phyloP scores from a whole-genome alignment of 2,797 vertebrate genomes.

The Acanthurus lineatus region DNA sequence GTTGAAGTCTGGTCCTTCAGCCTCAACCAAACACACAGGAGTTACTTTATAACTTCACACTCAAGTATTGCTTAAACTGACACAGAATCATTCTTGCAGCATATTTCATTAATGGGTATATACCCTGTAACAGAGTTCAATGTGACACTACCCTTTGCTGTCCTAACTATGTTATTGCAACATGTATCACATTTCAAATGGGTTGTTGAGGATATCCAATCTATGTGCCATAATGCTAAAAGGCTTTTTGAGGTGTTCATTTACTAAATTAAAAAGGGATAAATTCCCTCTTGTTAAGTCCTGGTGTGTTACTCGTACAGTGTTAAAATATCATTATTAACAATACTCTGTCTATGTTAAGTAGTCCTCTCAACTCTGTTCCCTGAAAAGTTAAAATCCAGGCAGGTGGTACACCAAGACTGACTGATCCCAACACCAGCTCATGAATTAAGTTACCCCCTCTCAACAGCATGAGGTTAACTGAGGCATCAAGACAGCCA shows the following conservation, averaged over 20 bases:
- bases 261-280: constrained; percentile 41
- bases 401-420: constrained; percentile 28
- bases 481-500: constrained; percentile 35
- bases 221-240: constrained; percentile 54
- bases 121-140: constrained; percentile 45
- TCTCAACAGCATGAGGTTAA: constrained; percentile 44
- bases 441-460: constrained; percentile 7
- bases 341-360: constrained; percentile 63
- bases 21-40: constrained; percentile 48
- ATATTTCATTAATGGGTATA: constrained; percentile 42
- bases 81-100: constrained; percentile 55
- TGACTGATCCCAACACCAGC: constrained; percentile 26
- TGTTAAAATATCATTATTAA: constrained; percentile 75
- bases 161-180: constrained; percentile 55
- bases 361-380: constrained; percentile 54
- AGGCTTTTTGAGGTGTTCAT: constrained; percentile 60
- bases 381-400: constrained; percentile 62
- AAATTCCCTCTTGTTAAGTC: constrained; percentile 54
- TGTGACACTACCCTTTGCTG: constrained; percentile 28
- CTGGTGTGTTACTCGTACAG: constrained; percentile 70
- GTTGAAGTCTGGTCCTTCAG: constrained; percentile 34
- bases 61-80: constrained; percentile 60
- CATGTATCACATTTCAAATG: constrained; percentile 41
- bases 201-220: constrained; percentile 35
- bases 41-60: constrained; percentile 52